Conservation (phyloP, 1,140 invertebrate genomes). For the Tetraneura akinire region DNA sequence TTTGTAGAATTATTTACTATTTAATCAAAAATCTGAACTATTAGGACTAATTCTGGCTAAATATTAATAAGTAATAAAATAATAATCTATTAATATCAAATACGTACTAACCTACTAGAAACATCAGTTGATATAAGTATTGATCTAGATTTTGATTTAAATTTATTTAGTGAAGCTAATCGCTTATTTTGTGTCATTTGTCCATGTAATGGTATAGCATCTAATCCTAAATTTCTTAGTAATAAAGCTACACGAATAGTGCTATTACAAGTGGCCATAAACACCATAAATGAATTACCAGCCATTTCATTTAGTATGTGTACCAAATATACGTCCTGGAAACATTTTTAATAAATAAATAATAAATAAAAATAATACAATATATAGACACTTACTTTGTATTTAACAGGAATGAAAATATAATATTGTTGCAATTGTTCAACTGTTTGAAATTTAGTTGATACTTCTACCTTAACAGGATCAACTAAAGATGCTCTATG, state of each 20-base stretch:
- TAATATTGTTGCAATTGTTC: constrained; percentile 95
- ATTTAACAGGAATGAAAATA: constrained; percentile 94
- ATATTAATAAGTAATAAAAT: no score
- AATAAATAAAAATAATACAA: no score
- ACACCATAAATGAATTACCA: constrained; percentile 97
- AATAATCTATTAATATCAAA: no score
- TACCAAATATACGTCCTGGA: constrained; percentile 92
- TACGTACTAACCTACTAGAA: constrained; percentile 76
- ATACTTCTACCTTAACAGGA: constrained; percentile 94
- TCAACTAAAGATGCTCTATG: constrained; percentile 90
- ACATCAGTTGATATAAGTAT: constrained; percentile 97
- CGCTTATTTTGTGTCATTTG: constrained; percentile 96
- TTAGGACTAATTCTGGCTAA: no score
- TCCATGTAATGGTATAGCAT: constrained; percentile 94
- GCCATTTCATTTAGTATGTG: constrained; percentile 94
- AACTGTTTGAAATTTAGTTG: constrained; percentile 96
- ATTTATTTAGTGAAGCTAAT: constrained; percentile 88
- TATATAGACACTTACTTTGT: constrained; percentile 68
- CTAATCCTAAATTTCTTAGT: constrained; percentile 82
- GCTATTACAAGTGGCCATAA: constrained; percentile 91
- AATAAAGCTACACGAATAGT: constrained; percentile 86
- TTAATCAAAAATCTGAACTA: no score
- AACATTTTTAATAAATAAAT: constrained; percentile 52
- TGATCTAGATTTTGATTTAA: constrained; percentile 82
- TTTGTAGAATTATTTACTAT: no score